Evolutionary conservation across 2,888 invertebrate genomes (phyloP).

Genomic region (Coelopa pilipes): DNA sequence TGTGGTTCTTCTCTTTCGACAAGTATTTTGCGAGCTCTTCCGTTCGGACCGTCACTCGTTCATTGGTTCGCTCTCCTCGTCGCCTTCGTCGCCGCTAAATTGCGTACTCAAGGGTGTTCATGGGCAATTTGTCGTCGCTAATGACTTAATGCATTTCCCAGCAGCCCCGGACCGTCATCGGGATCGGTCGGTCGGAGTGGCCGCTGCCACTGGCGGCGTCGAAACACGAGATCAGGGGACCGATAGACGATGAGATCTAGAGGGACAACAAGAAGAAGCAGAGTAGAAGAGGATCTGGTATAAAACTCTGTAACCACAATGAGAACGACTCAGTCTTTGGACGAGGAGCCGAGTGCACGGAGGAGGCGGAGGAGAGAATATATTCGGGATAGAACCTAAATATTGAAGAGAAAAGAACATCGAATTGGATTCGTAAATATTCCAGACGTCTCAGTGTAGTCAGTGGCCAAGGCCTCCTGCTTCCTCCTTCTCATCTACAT

Average conservation of each 20-base stretch:
- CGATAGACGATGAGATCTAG: too few relatives aligned
- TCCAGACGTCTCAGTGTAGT: background rate
- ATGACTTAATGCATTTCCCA: slow-evolving; percentile 67
- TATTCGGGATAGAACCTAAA: background rate
- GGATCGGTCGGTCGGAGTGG: slow-evolving; percentile 11
- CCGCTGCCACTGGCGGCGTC: background rate
- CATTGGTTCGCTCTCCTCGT: background rate
- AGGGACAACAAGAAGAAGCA: too few relatives aligned
- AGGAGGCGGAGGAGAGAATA: background rate
- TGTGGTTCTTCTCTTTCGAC: slow-evolving; percentile 15
- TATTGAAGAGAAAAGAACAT: background rate
- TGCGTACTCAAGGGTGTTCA: slow-evolving; percentile 50
- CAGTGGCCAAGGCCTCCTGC: too few relatives aligned
- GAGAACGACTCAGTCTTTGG: slow-evolving; percentile 38
- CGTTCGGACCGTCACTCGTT: too few relatives aligned
- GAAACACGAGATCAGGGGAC: too few relatives aligned
- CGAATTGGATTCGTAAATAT: background rate
- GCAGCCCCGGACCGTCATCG: slow-evolving; percentile 39
- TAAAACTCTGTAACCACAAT: slow-evolving; percentile 24
- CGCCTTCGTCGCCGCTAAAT: background rate
- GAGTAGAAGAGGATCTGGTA: background rate
- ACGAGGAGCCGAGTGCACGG: slow-evolving; percentile 39
- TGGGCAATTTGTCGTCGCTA: slow-evolving; percentile 66
- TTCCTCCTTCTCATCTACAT: too few relatives aligned
- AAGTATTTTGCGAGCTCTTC: slow-evolving; percentile 16